phyloP scores from a whole-genome alignment of 1,140 invertebrate species.

The Atta texana region DNA sequence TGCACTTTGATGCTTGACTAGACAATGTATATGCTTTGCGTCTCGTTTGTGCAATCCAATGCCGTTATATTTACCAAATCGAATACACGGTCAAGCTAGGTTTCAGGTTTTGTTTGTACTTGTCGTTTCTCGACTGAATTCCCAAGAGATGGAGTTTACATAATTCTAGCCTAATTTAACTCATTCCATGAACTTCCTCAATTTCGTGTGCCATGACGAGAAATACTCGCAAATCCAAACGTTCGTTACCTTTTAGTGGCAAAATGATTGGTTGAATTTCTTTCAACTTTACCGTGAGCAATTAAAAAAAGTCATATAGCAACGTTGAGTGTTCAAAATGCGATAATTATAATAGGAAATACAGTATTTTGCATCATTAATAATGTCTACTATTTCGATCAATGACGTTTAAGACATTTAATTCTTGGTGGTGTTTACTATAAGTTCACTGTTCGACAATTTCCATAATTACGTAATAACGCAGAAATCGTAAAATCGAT shows the following conservation, averaged over 20 bases:
- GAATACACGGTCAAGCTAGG: neutral
- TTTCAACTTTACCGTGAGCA: neutral
- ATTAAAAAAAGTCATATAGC: neutral
- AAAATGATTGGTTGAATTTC: no score
- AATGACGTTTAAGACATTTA: neutral
- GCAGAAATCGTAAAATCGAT: conserved; percentile 11
- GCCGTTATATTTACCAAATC: conserved; percentile 42
- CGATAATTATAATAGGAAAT: neutral
- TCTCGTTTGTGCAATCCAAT: conserved; percentile 33
- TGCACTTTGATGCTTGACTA: conserved; percentile 16
- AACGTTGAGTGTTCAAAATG: neutral
- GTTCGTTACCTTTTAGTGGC: neutral
- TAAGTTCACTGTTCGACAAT: neutral
- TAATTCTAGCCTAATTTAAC: conserved; percentile 34
- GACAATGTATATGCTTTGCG: neutral
- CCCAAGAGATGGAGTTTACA: neutral
- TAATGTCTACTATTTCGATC: neutral
- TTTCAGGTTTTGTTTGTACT: neutral
- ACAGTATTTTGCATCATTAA: neutral
- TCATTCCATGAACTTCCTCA: neutral
- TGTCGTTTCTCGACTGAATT: conserved; percentile 6
- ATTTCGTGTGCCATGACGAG: neutral
- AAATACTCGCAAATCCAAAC: neutral
- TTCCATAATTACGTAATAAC: conserved; percentile 26
- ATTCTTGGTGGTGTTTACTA: neutral